phyloP scores from a whole-genome alignment of 2,113 vertebrate species.

The Muntiacus reevesi region DNA sequence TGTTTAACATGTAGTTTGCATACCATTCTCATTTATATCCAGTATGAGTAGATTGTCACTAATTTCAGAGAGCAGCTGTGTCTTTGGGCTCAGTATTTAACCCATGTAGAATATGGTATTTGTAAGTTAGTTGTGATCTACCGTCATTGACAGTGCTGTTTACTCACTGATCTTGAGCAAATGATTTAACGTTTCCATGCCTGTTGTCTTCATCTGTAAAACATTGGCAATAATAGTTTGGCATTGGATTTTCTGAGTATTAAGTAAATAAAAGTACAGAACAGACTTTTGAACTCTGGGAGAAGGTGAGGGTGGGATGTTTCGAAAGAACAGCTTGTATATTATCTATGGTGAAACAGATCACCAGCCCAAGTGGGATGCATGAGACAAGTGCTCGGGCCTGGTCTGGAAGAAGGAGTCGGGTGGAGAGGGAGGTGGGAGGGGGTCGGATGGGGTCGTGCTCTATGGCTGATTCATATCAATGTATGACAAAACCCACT shows the following conservation, averaged over 20 bases:
- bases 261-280: neutral
- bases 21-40: neutral
- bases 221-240: neutral
- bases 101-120: neutral
- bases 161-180: neutral
- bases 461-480: too few relatives aligned
- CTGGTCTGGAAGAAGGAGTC: too few relatives aligned
- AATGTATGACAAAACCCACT: too few relatives aligned
- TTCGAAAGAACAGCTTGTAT: too few relatives aligned
- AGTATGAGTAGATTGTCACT: neutral
- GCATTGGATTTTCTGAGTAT: conserved; percentile 14
- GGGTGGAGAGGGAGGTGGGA: too few relatives aligned
- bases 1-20: neutral
- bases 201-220: conserved; percentile 13
- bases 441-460: too few relatives aligned
- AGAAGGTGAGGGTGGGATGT: too few relatives aligned
- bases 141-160: neutral
- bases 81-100: neutral
- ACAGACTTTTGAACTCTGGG: too few relatives aligned
- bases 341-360: too few relatives aligned
- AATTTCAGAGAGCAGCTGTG: neutral
- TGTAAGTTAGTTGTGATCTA: neutral
- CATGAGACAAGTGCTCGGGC: too few relatives aligned
- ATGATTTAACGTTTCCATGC: neutral
- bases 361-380: too few relatives aligned